Evolutionary conservation across 2,888 invertebrate species (phyloP), one percentile per base, ranked within the genome.

Genomic region (Crepidodera aurea): DNA sequence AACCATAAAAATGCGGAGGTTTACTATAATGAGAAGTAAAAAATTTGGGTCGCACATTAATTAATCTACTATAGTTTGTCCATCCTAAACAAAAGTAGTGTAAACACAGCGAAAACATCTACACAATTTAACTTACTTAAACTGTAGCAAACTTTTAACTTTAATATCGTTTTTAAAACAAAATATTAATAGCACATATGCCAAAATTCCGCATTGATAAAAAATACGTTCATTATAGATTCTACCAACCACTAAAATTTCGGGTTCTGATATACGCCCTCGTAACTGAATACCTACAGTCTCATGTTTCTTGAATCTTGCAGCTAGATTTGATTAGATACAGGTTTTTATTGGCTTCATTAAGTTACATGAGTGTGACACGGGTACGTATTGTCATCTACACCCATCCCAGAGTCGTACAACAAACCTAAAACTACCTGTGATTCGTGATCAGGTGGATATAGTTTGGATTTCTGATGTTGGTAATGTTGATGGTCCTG

Each of bases 291-390:
- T 56, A 60, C 60, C 64, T 53, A 57, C 51, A 46, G 56, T 64
- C 51, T 42, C 56, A 32, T 60, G 57, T 64, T 64, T 56, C 54
- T 53, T 42, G 34, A 19, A 40, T 44, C 57, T 39, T 32, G 40
- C 29, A 29, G 51, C 58, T 64, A 67, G 65, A 69, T 69, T 67
- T 64, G 67, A 67, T 69, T 69, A 67, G 67, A 67, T 69, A 61
- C 69, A 53, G 69, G 69, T 69, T 69, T 68, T 69, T 69, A 69
- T 67, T 61, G 65, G 65, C 62, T 65, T 69, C 67, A 67, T 69
- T 67, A 69, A 62, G 59, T 67, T 62, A 64, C 62, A 65, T 51
- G 51, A 50, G 51, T 65, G 62, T 64, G 66, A 66, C 66, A 66
- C 53, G 61, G 64, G 63, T 58, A 51, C 51, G 56, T 62, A 64